A percentile compares a stretch with the other conserved stretches of the same genome.
Conservation (phyloP, 2,888 invertebrate genomes). For the Drosophila suboccidentalis region DNA sequence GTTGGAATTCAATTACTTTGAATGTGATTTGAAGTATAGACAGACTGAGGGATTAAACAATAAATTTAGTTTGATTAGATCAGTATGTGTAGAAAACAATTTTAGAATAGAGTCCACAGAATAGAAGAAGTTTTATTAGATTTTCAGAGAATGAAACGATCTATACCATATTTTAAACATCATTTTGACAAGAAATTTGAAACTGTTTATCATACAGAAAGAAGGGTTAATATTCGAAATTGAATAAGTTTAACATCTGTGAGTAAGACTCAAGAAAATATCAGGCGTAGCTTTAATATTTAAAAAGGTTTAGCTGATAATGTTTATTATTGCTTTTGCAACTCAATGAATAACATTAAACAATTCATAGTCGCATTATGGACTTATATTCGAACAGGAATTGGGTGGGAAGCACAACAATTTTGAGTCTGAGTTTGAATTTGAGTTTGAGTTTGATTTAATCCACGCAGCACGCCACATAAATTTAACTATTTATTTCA, state of each 20-base stretch:
- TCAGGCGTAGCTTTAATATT: conserved; percentile 2
- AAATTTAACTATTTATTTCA: conserved; percentile 57
- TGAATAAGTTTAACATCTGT: background rate
- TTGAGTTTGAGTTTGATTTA: conserved; percentile 45
- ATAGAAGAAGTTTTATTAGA: too few relatives aligned
- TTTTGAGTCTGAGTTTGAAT: conserved; percentile 10
- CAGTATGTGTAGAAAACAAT: background rate
- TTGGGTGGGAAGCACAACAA: conserved; percentile 12
- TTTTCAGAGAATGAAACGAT: background rate
- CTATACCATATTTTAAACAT: background rate
- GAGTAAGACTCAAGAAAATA: background rate
- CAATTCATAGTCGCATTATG: conserved; percentile 20
- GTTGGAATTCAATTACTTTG: conserved; percentile 2
- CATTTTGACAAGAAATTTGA: background rate
- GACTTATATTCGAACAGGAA: conserved; percentile 5
- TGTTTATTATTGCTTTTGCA: conserved; percentile 24
- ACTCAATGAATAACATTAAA: conserved; percentile 16
- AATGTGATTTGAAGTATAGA: conserved; percentile 1
- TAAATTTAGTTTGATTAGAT: background rate
- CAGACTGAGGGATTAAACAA: background rate
- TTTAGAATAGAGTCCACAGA: too few relatives aligned
- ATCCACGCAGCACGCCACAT: conserved; percentile 64
- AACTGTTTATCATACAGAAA: too few relatives aligned
- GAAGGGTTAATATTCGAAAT: background rate
- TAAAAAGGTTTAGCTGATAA: conserved; percentile 11